A percentile compares a stretch with the other conserved stretches of the same genome.
Evolutionary conservation across 2,888 invertebrate species (phyloP).

Genomic region (Acrocera orbiculus): DNA sequence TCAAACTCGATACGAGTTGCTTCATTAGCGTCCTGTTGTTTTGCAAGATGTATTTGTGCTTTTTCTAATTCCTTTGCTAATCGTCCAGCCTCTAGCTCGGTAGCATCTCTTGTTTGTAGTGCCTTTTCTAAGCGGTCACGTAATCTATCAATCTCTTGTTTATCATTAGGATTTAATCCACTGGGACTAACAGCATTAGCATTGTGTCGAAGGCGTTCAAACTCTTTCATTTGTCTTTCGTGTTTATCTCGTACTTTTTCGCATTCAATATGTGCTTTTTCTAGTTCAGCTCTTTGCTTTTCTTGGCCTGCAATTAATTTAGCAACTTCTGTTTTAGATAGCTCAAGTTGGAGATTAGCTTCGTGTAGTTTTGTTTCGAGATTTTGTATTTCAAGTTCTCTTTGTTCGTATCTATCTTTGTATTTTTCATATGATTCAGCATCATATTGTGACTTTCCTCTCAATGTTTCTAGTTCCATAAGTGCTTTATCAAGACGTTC

Average conservation of each 20-base stretch:
- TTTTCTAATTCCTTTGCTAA: conserved; percentile 73
- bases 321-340: conserved; percentile 58
- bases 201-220: conserved; percentile 39
- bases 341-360: conserved; percentile 60
- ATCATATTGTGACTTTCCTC: conserved; percentile 63
- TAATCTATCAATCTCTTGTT: conserved; percentile 65
- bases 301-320: conserved; percentile 60
- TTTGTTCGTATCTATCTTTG: conserved; percentile 55
- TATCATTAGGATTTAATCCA: conserved; percentile 38
- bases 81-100: conserved; percentile 69
- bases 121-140: conserved; percentile 77
- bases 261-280: conserved; percentile 71
- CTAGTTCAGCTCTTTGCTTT: conserved; percentile 61
- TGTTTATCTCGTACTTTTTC: conserved; percentile 75
- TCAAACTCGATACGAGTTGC: conserved; percentile 71
- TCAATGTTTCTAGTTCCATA: conserved; percentile 60
- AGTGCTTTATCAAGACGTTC: conserved; percentile 65
- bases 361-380: conserved; percentile 64
- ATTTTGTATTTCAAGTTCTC: conserved; percentile 57
- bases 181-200: conserved; percentile 34
- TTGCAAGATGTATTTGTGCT: conserved; percentile 64
- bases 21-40: conserved; percentile 69
- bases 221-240: conserved; percentile 54
- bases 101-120: conserved; percentile 52
- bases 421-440: conserved; percentile 56